phyloP scores from a whole-genome alignment of 92 coral and sea anemone genomes.

The Zoanthus solanderi region DNA sequence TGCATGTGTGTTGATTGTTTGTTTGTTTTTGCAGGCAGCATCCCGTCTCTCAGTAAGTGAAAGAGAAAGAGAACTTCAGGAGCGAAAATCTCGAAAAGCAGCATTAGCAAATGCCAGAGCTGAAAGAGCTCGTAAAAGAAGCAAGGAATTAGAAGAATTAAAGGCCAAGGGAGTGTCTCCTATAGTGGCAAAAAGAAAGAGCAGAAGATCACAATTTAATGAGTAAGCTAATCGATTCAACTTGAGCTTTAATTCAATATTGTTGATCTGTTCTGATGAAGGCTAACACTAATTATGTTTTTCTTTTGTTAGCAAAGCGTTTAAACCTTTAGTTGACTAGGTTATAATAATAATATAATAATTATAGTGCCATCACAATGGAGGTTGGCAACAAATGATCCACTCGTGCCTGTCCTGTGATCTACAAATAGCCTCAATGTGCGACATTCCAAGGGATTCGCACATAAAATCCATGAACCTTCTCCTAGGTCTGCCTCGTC shows the following conservation, averaged over 20 bases:
- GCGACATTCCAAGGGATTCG: too few species aligned
- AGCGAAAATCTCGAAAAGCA: slow-evolving; percentile 72
- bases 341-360: too few species aligned
- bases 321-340: too few species aligned
- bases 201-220: background rate
- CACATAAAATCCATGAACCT: too few species aligned
- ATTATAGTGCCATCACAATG: too few species aligned
- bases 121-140: slow-evolving; percentile 90
- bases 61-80: slow-evolving; percentile 60
- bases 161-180: slow-evolving; percentile 1
- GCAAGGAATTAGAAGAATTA: slow-evolving; percentile 53
- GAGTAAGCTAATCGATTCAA: slow-evolving; percentile 2
- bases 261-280: background rate
- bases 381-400: too few species aligned
- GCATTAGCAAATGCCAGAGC: slow-evolving; percentile 91
- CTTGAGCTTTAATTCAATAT: background rate
- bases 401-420: too few species aligned
- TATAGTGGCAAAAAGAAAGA: slow-evolving; percentile 1
- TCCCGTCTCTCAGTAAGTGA: slow-evolving; percentile 41
- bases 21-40: slow-evolving; percentile 13
- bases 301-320: too few species aligned
- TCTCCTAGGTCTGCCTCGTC: too few species aligned
- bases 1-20: background rate
- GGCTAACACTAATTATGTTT: too few species aligned
- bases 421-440: too few species aligned